Base-by-base conservation (phyloP, 2,888 invertebrate species). In the Strigamia crassipes region DNA sequence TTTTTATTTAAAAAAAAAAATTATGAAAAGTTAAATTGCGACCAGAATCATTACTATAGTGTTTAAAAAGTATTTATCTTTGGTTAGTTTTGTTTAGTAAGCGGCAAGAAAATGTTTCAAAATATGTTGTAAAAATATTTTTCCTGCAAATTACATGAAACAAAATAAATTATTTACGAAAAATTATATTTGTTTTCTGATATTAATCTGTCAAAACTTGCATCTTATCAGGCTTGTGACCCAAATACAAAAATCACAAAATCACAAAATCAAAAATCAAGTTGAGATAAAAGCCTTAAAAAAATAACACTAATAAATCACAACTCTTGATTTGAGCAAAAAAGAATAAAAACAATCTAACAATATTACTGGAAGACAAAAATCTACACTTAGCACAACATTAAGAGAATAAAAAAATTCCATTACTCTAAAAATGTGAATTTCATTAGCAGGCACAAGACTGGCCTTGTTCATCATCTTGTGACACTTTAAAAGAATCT, bases 401-500 rank as follows among this genome's bases (percentile, higher is more conserved):
- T 61, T 18, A 46, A 12, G n/a, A n/a, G n/a, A n/a, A n/a, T 10
- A 51, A 51, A 51, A 51, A 51, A n/a, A n/a, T 6, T 51, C n/a
- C 4, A 4, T 13, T 3, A 51, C 13, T 3, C 73, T 73, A 73
- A 13, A 73, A 73, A 27, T n/a, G 2, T 34, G 34, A 34, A 3
- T 5, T 34, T 23, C 12, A 5, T 80, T 82, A 83, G 61, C 83
- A 83, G 21, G 78, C 61, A 79, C 83, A 83, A 21, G 83, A 81
- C 41, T 82, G 79, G 12, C 23, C 42, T 46, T 61, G 41, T 15
- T 83, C 83, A 38, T 83, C 83, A 15, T 83, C 82, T 5, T 81
- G 77, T 15, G 66, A 81, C 8, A 85, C 83, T 81, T 84, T 85
- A 51, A 85, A 85, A 1, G 85, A 85, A 23, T 85, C 85, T 80